Evolutionary conservation across 2,888 invertebrate genomes (phyloP).

Genomic region (Hartigia nigra): DNA sequence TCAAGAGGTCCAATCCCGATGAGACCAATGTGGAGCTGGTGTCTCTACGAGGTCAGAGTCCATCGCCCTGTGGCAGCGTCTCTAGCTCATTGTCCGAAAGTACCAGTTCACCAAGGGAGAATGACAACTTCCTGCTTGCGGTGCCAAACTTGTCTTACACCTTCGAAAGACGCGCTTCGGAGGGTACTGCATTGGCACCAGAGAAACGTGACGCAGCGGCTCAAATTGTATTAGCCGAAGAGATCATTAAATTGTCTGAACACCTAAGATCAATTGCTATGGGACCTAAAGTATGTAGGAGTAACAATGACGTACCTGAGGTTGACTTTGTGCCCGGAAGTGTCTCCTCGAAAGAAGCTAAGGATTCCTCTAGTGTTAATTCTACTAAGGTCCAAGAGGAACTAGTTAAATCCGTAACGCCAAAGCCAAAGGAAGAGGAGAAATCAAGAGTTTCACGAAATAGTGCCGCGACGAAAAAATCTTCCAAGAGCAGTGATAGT

Average conservation of each 20-base stretch:
- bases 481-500: constrained; percentile 18
- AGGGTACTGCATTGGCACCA: constrained; percentile 72
- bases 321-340: neutral
- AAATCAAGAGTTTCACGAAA: neutral
- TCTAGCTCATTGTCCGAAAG: constrained; percentile 69
- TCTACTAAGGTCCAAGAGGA: neutral
- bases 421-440: constrained; percentile 1
- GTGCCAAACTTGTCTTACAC: constrained; percentile 43
- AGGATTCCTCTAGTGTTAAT: neutral
- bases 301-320: neutral
- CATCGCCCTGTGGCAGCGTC: constrained; percentile 82
- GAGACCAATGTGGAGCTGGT: constrained; percentile 33
- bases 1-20: constrained; percentile 6
- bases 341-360: neutral
- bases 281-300: constrained; percentile 10
- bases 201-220: constrained; percentile 50
- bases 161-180: constrained; percentile 81
- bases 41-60: constrained; percentile 77
- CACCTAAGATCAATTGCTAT: constrained; percentile 69
- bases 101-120: constrained; percentile 13
- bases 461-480: neutral
- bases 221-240: constrained; percentile 75
- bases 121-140: neutral
- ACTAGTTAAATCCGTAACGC: neutral
- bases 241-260: constrained; percentile 85